phyloP scores from a whole-genome alignment of 2,113 vertebrate genomes.

The Agelaius phoeniceus region DNA sequence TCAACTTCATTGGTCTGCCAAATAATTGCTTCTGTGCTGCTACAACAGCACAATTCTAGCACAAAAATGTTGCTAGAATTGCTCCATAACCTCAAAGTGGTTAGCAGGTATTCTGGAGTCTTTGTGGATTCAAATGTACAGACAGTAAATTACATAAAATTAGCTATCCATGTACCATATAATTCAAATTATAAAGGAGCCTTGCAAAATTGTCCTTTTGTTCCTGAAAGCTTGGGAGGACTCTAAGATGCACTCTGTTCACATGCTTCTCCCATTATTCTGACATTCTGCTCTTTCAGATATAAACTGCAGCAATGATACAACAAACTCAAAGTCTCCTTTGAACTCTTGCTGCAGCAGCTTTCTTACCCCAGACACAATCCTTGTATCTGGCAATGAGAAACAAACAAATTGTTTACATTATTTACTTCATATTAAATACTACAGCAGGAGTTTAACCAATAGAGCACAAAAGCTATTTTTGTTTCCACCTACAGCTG shows the following conservation, averaged over 20 bases:
- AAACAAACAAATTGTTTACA: not conserved
- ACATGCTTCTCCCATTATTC: not conserved
- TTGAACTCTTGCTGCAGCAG: not conserved
- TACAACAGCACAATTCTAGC: not conserved
- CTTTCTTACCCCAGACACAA: not conserved
- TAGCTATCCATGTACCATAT: not conserved
- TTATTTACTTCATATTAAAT: not conserved
- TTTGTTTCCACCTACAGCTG: not conserved
- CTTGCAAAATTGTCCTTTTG: not conserved
- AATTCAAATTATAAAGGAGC: not conserved
- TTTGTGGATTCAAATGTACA: not conserved
- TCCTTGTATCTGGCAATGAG: not conserved
- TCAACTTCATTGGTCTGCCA: not conserved
- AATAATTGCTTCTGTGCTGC: not conserved
- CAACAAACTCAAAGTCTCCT: not conserved
- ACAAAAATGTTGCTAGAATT: not conserved
- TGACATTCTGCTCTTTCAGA: not conserved
- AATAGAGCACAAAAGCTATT: not conserved
- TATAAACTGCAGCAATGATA: not conserved
- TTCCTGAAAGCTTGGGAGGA: not conserved
- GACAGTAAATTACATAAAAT: not conserved
- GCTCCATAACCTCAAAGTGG: not conserved
- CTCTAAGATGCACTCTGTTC: not conserved
- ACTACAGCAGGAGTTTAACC: not conserved
- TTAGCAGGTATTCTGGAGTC: not conserved